Evolutionary conservation across 2,888 invertebrate genomes (phyloP).

Genomic region (Parelbella ahira): DNA sequence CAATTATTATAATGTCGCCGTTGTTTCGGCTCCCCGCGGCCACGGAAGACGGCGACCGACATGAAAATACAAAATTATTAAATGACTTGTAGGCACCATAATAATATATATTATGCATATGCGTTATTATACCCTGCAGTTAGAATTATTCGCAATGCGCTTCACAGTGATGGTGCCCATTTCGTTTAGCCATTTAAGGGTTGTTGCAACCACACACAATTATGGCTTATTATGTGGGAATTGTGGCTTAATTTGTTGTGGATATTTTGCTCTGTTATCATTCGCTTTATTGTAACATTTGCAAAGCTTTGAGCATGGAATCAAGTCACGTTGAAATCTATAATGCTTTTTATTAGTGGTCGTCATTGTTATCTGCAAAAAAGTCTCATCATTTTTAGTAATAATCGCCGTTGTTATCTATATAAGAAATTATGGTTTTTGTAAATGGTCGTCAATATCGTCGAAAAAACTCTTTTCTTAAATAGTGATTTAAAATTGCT

Average conservation of each 20-base stretch:
- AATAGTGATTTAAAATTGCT: no score
- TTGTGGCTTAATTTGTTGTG: constrained; percentile 44
- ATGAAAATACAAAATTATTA: constrained; percentile 46
- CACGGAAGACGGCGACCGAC: constrained; percentile 42
- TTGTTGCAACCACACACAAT: constrained; percentile 57
- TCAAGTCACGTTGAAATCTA: no score
- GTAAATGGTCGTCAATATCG: no score
- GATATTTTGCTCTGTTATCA: neutral
- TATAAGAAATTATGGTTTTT: no score
- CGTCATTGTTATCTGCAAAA: no score
- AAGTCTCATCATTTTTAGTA: no score
- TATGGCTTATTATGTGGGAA: constrained; percentile 46
- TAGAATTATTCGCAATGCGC: constrained; percentile 48
- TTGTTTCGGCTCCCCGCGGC: constrained; percentile 35
- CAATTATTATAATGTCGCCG: constrained; percentile 19
- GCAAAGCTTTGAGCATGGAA: no score
- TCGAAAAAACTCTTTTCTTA: no score
- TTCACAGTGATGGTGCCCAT: constrained; percentile 41
- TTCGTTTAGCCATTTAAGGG: constrained; percentile 56
- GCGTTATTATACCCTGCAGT: constrained; percentile 44
- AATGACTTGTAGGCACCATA: constrained; percentile 46
- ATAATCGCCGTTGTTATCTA: no score
- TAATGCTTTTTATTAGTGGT: no score
- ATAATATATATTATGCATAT: constrained; percentile 45
- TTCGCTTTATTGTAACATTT: neutral